Evolutionary conservation across 30 jellyfish, hydroid and myxozoan species (phyloP).

Genomic region (Cassiopea andromeda): DNA sequence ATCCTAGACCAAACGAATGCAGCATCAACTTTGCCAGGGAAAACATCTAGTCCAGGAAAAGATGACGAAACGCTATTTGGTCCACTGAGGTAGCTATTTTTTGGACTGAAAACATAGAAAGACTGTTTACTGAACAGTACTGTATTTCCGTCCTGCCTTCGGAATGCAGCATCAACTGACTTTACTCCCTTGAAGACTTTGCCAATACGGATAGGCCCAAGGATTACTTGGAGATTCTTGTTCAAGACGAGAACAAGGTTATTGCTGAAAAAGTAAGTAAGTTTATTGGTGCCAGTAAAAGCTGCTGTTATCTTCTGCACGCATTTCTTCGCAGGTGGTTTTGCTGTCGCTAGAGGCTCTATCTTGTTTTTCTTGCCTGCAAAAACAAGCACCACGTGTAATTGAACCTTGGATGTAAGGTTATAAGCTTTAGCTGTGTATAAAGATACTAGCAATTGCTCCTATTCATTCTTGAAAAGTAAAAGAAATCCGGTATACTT

Average conservation of each 20-base stretch:
- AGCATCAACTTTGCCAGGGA: slow-evolving; percentile 67
- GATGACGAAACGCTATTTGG: slow-evolving; percentile 54
- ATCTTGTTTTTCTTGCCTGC: slow-evolving; percentile 35
- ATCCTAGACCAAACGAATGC: slow-evolving; percentile 92
- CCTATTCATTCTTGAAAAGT: no score
- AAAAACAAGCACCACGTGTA: background rate
- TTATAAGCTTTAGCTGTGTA: background rate
- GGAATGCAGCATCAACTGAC: slow-evolving; percentile 83
- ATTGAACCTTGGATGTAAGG: background rate
- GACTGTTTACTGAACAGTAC: slow-evolving; percentile 61
- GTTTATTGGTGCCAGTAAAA: slow-evolving; percentile 43
- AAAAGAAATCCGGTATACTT: no score
- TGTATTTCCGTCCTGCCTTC: slow-evolving; percentile 72
- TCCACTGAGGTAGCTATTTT: slow-evolving; percentile 59
- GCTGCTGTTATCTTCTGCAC: slow-evolving; percentile 45
- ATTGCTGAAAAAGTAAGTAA: slow-evolving; percentile 51
- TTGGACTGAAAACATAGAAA: slow-evolving; percentile 64
- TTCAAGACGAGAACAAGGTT: slow-evolving; percentile 45
- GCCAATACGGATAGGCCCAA: slow-evolving; percentile 72
- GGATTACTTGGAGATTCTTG: slow-evolving; percentile 6
- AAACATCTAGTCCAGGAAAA: slow-evolving; percentile 50
- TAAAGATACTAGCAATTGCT: no score
- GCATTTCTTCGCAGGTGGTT: slow-evolving; percentile 30
- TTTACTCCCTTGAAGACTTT: slow-evolving; percentile 69
- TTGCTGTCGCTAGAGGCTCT: slow-evolving; percentile 8